phyloP scores from a whole-genome alignment of 1,140 invertebrate species.

The Zeugodacus cucurbitae region DNA sequence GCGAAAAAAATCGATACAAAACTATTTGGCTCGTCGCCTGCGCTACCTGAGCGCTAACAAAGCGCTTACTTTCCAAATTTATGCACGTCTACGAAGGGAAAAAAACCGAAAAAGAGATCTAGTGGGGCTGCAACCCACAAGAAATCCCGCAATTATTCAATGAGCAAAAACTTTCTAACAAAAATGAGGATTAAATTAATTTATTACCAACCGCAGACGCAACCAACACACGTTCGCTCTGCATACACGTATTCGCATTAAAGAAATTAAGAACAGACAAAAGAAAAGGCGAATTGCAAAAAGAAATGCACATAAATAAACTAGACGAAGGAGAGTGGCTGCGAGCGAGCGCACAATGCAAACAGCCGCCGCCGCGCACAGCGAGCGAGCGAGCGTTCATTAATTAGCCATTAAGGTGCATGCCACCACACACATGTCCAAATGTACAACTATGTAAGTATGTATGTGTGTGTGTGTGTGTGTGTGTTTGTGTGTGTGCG shows the following conservation, averaged over 20 bases:
- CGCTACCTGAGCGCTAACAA: not conserved
- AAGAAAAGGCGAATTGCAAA: not conserved
- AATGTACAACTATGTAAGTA: too few relatives aligned
- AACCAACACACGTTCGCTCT: not conserved
- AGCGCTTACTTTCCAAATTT: not conserved
- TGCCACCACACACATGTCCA: not conserved
- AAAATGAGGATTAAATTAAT: not conserved
- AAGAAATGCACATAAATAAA: not conserved
- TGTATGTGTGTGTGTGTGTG: not conserved
- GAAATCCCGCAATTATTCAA: not conserved
- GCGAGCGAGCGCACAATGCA: not conserved
- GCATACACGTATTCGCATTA: not conserved
- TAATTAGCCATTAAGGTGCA: slow-evolving; percentile 30
- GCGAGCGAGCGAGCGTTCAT: not conserved
- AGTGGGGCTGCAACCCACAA: not conserved
- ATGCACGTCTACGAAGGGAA: not conserved
- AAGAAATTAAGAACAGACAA: slow-evolving; percentile 11
- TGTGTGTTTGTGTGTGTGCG: not conserved
- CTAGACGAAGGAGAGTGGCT: not conserved
- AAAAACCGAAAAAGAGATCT: not conserved
- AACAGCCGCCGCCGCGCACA: not conserved
- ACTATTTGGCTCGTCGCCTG: not conserved
- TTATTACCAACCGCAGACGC: slow-evolving; percentile 2
- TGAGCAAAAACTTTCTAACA: not conserved
- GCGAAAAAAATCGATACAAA: not conserved